phyloP scores from a whole-genome alignment of 2,113 vertebrate genomes.

The Brienomyrus brachyistius region DNA sequence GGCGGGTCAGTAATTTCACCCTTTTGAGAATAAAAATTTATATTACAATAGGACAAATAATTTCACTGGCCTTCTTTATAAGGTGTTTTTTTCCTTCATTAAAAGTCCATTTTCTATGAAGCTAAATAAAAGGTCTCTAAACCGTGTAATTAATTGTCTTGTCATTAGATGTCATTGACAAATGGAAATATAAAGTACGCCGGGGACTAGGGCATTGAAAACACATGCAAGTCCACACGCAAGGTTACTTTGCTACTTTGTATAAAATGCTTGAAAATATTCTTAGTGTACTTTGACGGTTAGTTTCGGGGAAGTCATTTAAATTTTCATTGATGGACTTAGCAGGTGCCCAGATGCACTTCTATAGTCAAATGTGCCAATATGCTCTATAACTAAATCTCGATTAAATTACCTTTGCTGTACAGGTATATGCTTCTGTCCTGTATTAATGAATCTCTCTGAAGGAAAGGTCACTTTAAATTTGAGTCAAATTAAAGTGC shows the following conservation, averaged over 20 bases:
- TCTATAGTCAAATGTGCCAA: neutral
- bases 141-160: neutral
- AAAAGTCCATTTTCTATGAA: neutral
- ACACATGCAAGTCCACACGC: neutral
- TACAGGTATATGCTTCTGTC: neutral
- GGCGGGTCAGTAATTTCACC: neutral
- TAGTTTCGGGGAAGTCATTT: neutral
- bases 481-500: neutral
- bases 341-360: neutral
- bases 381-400: neutral
- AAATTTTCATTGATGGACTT: neutral
- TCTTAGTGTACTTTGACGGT: neutral
- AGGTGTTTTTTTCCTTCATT: neutral
- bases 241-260: neutral
- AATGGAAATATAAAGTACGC: neutral
- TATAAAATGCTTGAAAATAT: neutral
- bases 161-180: slow-evolving; percentile 9
- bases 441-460: neutral
- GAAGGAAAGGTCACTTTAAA: neutral
- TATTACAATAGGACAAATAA: neutral
- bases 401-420: neutral
- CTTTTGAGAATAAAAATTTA: neutral
- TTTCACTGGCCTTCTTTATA: neutral
- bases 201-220: neutral
- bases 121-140: neutral